Base-by-base conservation (phyloP, 2,113 vertebrate genomes). In the Leptosomus discolor region DNA sequence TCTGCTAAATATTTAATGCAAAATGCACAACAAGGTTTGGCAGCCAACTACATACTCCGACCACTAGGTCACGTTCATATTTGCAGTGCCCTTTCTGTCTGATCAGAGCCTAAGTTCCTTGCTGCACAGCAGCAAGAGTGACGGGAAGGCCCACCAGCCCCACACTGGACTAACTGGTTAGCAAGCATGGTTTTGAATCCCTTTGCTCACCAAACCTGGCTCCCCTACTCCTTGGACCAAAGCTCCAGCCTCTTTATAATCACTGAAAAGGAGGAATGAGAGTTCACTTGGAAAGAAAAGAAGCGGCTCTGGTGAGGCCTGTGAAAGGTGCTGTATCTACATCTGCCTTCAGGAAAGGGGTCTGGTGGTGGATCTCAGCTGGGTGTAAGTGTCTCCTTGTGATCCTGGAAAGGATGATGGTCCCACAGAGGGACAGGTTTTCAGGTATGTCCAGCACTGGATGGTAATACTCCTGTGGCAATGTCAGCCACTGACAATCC, bases 1-100 rank as follows among this genome's bases (percentile, higher is more conserved):
- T 21, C 60, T 69, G 36, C 61, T 97, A 90, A 95, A 95, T 96
- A 96, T 90, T 96, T 95, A 93, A 96, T 76, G 78, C 11, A 65
- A 88, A 93, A 92, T 92, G 74, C 60, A 88, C 78, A 88, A 14
- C 46, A 37, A 57, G 65, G 8, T 90, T 96, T 94, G 96, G 81
- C 96, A 96, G 61, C 46, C 39, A 79, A n/a, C 69, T 68, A 9
- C 46, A 46, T 58, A 53, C 51, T 60, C 56, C 12, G 18, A 78
- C 51, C 77, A 56, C 65, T 56, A 74, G 74, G 39, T 89, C 61
- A 58, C 43, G 48, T 73, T 46, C 5, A 1, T 68, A 34, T 85
- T 74, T 87, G 84, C 56, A 78, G 71, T 20, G 58, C 12, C 26
- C 50, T 61, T 43, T 70, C 26, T 54, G 22, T 24, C 80, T 82